Evolutionary conservation across 1,140 invertebrate genomes (phyloP).

Genomic region (Platyscapa corneri): DNA sequence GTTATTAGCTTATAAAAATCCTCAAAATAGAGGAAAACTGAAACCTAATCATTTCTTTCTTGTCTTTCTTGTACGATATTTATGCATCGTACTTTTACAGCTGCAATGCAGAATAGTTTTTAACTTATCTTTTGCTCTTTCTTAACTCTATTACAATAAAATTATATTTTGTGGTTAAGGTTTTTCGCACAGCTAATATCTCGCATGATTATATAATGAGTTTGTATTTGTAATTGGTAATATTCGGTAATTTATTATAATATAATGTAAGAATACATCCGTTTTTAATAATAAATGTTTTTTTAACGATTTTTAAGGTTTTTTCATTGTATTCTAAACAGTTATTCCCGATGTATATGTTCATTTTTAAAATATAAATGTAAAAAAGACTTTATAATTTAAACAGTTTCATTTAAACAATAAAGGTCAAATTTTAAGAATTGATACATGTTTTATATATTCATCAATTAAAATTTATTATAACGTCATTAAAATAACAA

Average conservation of each 20-base stretch:
- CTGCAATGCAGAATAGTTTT: background rate
- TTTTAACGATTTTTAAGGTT: too few relatives aligned
- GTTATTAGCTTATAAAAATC: background rate
- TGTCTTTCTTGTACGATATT: background rate
- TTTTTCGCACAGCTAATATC: background rate
- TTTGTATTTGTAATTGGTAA: background rate
- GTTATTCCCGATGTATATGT: too few relatives aligned
- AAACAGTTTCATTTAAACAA: too few relatives aligned
- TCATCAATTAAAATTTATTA: too few relatives aligned
- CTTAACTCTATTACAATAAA: background rate
- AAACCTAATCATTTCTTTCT: background rate
- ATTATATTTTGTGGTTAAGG: background rate
- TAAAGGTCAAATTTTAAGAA: too few relatives aligned
- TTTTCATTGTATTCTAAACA: too few relatives aligned
- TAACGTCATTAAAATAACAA: too few relatives aligned
- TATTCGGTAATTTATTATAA: background rate
- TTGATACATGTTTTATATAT: too few relatives aligned
- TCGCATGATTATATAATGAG: background rate
- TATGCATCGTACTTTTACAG: background rate
- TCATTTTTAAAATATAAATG: too few relatives aligned
- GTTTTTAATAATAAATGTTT: background rate
- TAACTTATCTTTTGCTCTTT: background rate
- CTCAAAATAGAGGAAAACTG: background rate
- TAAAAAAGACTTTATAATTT: too few relatives aligned
- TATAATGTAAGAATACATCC: background rate